phyloP scores from a whole-genome alignment of 2,113 vertebrate species.

The Campylorhamphus procurvoides region DNA sequence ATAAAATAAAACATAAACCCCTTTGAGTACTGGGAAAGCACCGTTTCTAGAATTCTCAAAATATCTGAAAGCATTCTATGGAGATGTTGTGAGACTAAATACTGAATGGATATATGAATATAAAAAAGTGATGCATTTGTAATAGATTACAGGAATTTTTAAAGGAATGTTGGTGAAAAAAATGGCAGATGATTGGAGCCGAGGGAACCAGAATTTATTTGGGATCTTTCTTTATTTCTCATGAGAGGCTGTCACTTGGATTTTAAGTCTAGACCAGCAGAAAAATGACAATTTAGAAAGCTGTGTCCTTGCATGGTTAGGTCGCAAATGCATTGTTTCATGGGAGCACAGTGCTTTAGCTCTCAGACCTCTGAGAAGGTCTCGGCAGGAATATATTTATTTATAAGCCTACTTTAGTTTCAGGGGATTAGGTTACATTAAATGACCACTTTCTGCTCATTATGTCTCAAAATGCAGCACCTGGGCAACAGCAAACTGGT shows the following conservation, averaged over 20 bases:
- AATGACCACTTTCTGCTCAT: background rate
- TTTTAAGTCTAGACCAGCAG: background rate
- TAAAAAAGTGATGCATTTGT: constrained; percentile 10
- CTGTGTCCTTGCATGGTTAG: background rate
- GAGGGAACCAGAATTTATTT: background rate
- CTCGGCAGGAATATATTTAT: background rate
- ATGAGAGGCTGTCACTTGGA: background rate
- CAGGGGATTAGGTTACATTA: background rate
- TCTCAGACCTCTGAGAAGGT: background rate
- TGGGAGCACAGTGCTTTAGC: background rate
- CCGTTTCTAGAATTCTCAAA: constrained; percentile 47
- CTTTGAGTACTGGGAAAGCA: constrained; percentile 67
- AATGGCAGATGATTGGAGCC: background rate
- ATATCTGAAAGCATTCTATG: constrained; percentile 53
- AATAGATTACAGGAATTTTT: background rate
- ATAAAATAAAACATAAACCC: constrained; percentile 64
- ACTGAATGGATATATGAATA: constrained; percentile 21
- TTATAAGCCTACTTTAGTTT: background rate
- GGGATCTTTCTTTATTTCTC: background rate
- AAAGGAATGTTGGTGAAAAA: background rate
- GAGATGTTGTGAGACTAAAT: constrained; percentile 51
- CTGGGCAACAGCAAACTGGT: background rate
- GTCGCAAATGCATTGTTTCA: background rate
- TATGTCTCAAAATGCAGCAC: background rate
- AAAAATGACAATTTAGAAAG: background rate